phyloP scores from a whole-genome alignment of 2,113 vertebrate genomes.

The Brachirus orientalis region DNA sequence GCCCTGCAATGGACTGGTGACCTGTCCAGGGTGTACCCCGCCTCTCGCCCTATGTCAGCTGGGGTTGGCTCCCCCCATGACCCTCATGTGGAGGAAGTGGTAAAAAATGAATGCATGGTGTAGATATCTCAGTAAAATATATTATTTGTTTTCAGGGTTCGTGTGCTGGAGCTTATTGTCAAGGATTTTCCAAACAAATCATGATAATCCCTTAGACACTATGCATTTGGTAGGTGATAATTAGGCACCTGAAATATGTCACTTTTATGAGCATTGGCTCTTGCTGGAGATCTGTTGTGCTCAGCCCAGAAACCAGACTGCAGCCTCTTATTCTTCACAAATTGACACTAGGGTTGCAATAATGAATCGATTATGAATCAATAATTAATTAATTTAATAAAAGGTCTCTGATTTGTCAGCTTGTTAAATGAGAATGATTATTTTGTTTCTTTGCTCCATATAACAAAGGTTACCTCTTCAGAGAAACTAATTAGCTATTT shows the following conservation, averaged over 20 bases:
- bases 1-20: not conserved
- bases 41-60: too few relatives aligned
- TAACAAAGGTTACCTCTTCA: too few relatives aligned
- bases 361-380: too few relatives aligned
- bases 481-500: constrained; percentile 35
- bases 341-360: too few relatives aligned
- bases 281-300: constrained; percentile 17
- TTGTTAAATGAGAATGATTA: too few relatives aligned
- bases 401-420: too few relatives aligned
- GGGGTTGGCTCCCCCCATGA: too few relatives aligned
- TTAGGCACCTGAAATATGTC: constrained; percentile 62
- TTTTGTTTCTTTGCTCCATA: too few relatives aligned
- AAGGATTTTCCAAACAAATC: constrained; percentile 42
- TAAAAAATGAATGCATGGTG: too few relatives aligned
- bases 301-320: constrained; percentile 31
- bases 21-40: too few relatives aligned
- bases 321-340: constrained; percentile 41
- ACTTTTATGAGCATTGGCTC: constrained; percentile 56
- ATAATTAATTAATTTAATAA: too few relatives aligned
- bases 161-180: constrained; percentile 33
- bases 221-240: constrained; percentile 70
- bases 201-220: constrained; percentile 49
- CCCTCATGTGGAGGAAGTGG: too few relatives aligned
- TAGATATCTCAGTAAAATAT: not conserved
- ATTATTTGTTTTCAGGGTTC: constrained; percentile 30